Conservation (phyloP, 2,113 vertebrate species). For the Vombatus ursinus region DNA sequence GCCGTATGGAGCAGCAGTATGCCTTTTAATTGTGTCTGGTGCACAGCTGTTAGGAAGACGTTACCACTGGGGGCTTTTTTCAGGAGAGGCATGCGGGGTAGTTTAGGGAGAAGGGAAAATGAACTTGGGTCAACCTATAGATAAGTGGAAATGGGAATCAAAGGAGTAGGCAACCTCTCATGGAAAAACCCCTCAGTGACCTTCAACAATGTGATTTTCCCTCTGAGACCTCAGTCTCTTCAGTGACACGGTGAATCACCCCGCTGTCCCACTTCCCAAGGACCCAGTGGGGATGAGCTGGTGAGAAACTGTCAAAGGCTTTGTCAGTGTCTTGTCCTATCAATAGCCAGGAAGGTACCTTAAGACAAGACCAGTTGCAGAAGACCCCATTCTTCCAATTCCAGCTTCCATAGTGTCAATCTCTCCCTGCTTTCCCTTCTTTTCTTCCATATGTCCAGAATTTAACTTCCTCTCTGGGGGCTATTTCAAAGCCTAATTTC, state of each 20-base stretch:
- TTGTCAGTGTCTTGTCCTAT: rapidly evolving
- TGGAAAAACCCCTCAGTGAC: not conserved
- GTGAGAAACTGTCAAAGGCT: not conserved
- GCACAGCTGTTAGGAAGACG: not conserved
- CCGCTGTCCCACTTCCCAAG: not conserved
- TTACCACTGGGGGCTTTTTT: not conserved
- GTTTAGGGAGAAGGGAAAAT: not conserved
- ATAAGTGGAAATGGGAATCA: not conserved
- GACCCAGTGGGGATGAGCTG: not conserved
- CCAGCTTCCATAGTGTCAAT: rapidly evolving
- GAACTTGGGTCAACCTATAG: not conserved
- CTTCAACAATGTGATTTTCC: not conserved
- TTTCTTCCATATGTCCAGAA: not conserved
- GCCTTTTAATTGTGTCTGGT: not conserved
- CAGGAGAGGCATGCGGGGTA: not conserved
- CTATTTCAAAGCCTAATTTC: not conserved
- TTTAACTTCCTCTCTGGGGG: not conserved
- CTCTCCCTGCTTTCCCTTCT: not conserved
- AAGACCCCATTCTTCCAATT: not conserved
- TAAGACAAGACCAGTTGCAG: rapidly evolving
- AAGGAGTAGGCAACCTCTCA: not conserved
- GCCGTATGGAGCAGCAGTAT: not conserved
- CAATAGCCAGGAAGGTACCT: not conserved
- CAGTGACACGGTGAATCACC: not conserved
- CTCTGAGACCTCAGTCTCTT: not conserved